A percentile compares a stretch with the other conserved stretches of the same genome.
phyloP scores from a whole-genome alignment of 2,113 vertebrate species.

The Vidua chalybeata region DNA sequence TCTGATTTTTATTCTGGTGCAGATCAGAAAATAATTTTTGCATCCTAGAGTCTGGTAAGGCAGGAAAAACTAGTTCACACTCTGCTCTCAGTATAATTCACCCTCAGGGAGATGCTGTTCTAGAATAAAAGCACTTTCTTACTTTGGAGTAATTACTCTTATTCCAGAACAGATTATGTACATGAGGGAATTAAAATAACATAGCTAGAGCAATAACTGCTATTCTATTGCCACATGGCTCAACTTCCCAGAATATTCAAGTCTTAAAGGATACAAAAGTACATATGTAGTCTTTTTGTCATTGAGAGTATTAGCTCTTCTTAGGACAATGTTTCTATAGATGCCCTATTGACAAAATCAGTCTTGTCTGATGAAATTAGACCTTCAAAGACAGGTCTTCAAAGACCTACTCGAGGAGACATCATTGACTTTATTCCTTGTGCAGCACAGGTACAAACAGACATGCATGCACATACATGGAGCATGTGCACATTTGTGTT shows the following conservation, averaged over 20 bases:
- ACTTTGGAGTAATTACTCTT: slow-evolving; percentile 47
- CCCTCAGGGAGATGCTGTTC: slow-evolving; percentile 31
- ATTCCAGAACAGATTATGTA: slow-evolving; percentile 43
- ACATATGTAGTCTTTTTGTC: background rate
- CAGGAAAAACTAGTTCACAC: slow-evolving; percentile 24
- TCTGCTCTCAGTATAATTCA: slow-evolving; percentile 9
- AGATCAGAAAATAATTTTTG: slow-evolving; percentile 22
- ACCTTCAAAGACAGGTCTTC: background rate
- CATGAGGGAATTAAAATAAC: slow-evolving; percentile 39
- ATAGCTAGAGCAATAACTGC: slow-evolving; percentile 21
- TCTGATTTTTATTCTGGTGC: background rate
- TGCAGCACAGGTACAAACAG: background rate
- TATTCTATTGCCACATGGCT: background rate
- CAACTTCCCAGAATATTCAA: background rate
- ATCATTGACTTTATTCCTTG: background rate
- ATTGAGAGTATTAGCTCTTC: background rate
- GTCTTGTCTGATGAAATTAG: background rate
- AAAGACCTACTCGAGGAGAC: background rate
- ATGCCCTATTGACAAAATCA: background rate
- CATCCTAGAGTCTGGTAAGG: background rate
- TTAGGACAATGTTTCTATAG: background rate
- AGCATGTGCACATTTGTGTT: background rate
- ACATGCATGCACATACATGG: background rate
- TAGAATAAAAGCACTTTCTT: slow-evolving; percentile 49
- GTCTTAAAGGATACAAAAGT: background rate